Percentiles rank a stretch among this genome's conserved stretches.
Evolutionary conservation across 2,113 vertebrate species (phyloP).

Genomic region (Callionymus lyra): DNA sequence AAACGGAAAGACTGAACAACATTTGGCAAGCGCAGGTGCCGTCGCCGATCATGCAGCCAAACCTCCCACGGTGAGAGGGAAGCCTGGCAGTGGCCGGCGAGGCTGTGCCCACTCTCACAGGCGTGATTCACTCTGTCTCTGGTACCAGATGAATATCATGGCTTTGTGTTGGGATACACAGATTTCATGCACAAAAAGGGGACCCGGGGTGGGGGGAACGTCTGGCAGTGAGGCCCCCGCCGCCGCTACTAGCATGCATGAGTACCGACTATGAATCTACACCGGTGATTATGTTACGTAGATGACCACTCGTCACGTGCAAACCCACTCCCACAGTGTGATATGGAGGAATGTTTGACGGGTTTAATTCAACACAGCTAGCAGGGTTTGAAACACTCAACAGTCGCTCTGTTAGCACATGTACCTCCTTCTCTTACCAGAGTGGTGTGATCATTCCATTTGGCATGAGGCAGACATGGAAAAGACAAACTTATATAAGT

Average conservation of each 20-base stretch:
- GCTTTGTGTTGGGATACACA: constrained; percentile 59
- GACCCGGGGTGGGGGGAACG: constrained; percentile 56
- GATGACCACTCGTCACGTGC: constrained; percentile 23
- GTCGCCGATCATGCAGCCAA: constrained; percentile 24
- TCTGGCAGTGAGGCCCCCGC: constrained; percentile 31
- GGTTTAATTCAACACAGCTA: constrained; percentile 24
- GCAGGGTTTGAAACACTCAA: constrained; percentile 21
- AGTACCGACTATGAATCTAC: constrained; percentile 1
- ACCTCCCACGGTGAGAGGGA: constrained; percentile 41
- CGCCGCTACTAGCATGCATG: constrained; percentile 63
- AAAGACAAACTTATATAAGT: constrained; percentile 96
- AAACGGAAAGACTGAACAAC: constrained; percentile 67
- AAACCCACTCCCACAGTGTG: constrained; percentile 1
- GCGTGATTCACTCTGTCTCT: constrained; percentile 46
- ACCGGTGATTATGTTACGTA: too few species aligned
- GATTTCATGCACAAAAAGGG: constrained; percentile 75
- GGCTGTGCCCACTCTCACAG: constrained; percentile 44
- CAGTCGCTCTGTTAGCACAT: constrained; percentile 38
- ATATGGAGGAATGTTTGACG: background rate
- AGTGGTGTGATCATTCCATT: constrained; percentile 86
- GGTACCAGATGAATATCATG: constrained; percentile 36
- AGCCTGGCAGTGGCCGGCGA: constrained; percentile 36
- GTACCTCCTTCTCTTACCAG: constrained; percentile 99
- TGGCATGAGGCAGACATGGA: constrained; percentile 92
- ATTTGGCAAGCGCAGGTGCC: constrained; percentile 66